phyloP scores from a whole-genome alignment of 2,888 invertebrate species.

The Eumerus sabulonum region DNA sequence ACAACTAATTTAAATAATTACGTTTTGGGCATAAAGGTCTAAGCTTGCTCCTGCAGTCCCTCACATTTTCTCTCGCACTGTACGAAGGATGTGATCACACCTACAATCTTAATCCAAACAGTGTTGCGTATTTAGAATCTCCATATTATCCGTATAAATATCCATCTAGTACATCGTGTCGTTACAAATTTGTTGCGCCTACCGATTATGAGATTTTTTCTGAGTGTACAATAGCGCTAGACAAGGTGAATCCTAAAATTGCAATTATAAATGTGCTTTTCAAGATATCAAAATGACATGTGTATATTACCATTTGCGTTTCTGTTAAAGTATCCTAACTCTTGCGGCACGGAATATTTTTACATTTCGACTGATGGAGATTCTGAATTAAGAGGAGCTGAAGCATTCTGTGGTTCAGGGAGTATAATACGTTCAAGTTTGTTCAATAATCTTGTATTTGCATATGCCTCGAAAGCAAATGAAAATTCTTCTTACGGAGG shows the following conservation, averaged over 20 bases:
- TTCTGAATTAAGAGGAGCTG: slow-evolving; percentile 71
- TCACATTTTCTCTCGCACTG: slow-evolving; percentile 12
- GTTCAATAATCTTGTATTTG: slow-evolving; percentile 72
- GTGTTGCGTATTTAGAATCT: slow-evolving; percentile 72
- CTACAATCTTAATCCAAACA: slow-evolving; percentile 70
- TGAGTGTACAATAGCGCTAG: slow-evolving; percentile 72
- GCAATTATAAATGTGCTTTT: too few relatives aligned
- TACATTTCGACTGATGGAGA: slow-evolving; percentile 76
- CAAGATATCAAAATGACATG: too few relatives aligned
- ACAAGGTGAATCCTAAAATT: slow-evolving; percentile 72
- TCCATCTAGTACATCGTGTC: slow-evolving; percentile 73
- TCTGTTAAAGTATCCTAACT: slow-evolving; percentile 14
- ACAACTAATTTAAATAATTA: neutral
- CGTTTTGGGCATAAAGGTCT: slow-evolving; percentile 26
- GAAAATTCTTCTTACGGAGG: slow-evolving; percentile 66
- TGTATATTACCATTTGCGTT: neutral
- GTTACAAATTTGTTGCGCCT: slow-evolving; percentile 74
- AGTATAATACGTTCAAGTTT: slow-evolving; percentile 70
- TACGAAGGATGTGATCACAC: slow-evolving; percentile 71
- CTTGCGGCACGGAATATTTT: slow-evolving; percentile 74
- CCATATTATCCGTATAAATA: slow-evolving; percentile 75
- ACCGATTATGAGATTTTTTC: slow-evolving; percentile 71
- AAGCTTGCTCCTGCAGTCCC: slow-evolving; percentile 39
- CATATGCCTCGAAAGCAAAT: slow-evolving; percentile 72
- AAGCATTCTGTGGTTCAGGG: slow-evolving; percentile 75